A percentile compares a stretch with the other conserved stretches of the same genome.
Conservation (phyloP, 2,113 vertebrate species). For the Rostratula benghalensis region DNA sequence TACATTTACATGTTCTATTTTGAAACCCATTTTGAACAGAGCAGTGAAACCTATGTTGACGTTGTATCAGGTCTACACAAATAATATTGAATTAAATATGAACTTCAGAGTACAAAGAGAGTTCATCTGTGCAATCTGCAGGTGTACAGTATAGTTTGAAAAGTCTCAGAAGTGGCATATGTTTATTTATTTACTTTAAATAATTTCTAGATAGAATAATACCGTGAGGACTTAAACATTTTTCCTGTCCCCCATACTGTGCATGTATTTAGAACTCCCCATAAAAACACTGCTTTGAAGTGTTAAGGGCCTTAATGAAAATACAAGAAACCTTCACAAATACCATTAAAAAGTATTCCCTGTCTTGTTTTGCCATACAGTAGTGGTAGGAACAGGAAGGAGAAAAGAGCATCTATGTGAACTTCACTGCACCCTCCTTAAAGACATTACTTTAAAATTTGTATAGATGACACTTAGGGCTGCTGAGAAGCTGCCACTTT, state of each 20-base stretch:
- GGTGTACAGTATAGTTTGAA: not conserved
- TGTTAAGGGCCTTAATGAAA: not conserved
- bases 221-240: not conserved
- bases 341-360: not conserved
- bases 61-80: not conserved
- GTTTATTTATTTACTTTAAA: conserved; percentile 15
- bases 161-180: not conserved
- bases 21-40: not conserved
- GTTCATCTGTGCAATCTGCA: not conserved
- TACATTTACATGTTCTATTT: not conserved
- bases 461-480: not conserved
- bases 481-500: not conserved
- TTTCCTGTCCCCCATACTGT: not conserved
- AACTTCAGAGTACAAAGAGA: not conserved
- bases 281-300: not conserved
- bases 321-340: not conserved
- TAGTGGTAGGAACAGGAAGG: not conserved
- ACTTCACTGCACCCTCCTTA: not conserved
- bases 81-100: conserved; percentile 28
- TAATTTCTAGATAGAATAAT: not conserved
- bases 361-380: not conserved
- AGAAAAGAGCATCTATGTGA: not conserved
- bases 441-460: not conserved
- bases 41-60: not conserved
- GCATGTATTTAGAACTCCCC: not conserved